phyloP scores from a whole-genome alignment of 2,888 invertebrate species.

The Leptopilina syphax region DNA sequence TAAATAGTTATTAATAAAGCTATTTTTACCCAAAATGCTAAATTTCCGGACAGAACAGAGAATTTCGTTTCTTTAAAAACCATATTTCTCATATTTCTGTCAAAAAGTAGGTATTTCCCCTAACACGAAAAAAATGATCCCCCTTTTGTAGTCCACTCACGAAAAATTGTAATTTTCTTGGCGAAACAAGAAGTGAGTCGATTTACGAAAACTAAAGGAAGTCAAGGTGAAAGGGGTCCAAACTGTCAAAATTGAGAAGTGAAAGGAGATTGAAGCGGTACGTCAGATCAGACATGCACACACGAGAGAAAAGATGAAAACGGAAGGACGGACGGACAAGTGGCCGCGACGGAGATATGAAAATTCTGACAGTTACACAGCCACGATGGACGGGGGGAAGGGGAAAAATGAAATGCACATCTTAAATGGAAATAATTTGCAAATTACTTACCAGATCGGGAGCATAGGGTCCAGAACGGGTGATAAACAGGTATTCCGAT shows the following conservation, averaged over 20 bases:
- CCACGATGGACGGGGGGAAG: too few relatives aligned
- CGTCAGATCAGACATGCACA: conserved; percentile 42
- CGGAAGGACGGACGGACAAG: conserved; percentile 42
- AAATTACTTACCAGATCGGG: conserved; percentile 64
- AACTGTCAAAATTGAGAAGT: conserved; percentile 33
- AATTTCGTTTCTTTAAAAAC: too few relatives aligned
- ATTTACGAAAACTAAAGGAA: background rate
- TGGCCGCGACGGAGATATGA: conserved; percentile 12
- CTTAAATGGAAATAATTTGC: conserved; percentile 7
- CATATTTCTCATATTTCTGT: too few relatives aligned
- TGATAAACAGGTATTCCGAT: conserved; percentile 43
- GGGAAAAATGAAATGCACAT: conserved; percentile 1
- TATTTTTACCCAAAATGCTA: too few relatives aligned
- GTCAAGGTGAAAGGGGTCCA: conserved; percentile 36
- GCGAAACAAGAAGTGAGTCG: background rate
- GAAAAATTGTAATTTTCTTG: background rate
- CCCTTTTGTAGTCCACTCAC: background rate
- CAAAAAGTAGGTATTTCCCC: too few relatives aligned
- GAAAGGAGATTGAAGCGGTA: conserved; percentile 34
- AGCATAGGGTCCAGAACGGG: conserved; percentile 69
- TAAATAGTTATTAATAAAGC: too few relatives aligned
- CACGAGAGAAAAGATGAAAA: conserved; percentile 40
- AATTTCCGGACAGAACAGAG: too few relatives aligned
- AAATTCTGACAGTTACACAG: conserved; percentile 20
- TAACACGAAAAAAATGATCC: too few relatives aligned